phyloP scores from a whole-genome alignment of 2,797 vertebrate species.

The Lagorchestes hirsutus region DNA sequence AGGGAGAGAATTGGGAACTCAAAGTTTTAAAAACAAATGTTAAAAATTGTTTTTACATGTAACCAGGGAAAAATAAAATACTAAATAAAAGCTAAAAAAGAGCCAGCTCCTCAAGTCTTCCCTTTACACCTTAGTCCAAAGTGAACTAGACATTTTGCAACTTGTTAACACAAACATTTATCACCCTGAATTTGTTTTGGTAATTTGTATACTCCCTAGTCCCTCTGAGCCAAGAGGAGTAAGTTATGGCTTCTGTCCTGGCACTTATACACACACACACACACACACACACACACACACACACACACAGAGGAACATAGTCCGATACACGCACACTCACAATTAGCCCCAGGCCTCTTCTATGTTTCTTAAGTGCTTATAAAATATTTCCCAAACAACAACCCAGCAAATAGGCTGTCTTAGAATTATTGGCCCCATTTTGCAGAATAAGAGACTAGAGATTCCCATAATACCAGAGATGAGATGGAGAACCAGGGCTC shows the following conservation, averaged over 20 bases:
- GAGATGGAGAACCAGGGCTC: background rate
- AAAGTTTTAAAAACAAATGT: too few species aligned
- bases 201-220: background rate
- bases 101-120: background rate
- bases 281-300: background rate
- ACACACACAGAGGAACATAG: background rate
- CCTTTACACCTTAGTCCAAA: background rate
- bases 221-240: background rate
- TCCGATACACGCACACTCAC: background rate
- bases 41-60: too few species aligned
- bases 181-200: background rate
- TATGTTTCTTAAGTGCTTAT: background rate
- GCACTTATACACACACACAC: background rate
- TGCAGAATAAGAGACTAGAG: background rate
- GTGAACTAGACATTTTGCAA: background rate
- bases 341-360: background rate
- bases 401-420: background rate
- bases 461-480: background rate
- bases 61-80: too few species aligned
- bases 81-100: too few species aligned
- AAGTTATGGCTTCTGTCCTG: background rate
- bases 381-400: background rate
- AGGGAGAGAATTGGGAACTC: too few species aligned
- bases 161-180: background rate
- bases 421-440: background rate